These are phyloP conservation scores for Patiria miniata DNA, from an alignment of 35 echinoderm and acorn worm species.

Conservation along the genomic window DNA sequence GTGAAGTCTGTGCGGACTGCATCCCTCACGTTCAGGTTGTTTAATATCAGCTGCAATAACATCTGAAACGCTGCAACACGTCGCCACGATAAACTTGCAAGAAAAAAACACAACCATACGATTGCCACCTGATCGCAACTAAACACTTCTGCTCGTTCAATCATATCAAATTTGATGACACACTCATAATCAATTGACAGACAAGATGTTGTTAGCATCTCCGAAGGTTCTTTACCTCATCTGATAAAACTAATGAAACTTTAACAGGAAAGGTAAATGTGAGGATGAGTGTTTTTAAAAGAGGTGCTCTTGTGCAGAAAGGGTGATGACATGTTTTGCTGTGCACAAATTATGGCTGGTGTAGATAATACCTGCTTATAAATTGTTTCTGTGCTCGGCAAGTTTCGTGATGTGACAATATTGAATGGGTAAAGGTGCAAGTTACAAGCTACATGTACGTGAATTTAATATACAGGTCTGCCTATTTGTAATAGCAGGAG, in stretches of 20 bases:
- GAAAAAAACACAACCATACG: no score
- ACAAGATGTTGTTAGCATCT: no score
- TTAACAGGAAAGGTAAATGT: not conserved
- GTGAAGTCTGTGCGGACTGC: no score
- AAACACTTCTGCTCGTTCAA: no score
- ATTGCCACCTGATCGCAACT: no score
- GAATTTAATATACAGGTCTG: no score
- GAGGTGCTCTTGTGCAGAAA: slow-evolving; percentile 16
- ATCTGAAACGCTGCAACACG: not conserved
- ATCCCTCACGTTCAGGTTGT: no score
- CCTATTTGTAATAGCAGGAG: no score
- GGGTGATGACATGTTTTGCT: not conserved
- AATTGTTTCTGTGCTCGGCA: not conserved
- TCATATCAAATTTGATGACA: no score
- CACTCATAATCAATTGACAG: no score
- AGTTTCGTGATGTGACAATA: not conserved
- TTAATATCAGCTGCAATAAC: slow-evolving; percentile 12
- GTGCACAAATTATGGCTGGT: slow-evolving; percentile 3
- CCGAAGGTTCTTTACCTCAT: no score
- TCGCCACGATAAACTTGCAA: not conserved
- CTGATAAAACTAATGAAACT: no score
- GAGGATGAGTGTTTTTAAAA: not conserved
- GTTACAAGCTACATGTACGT: not conserved
- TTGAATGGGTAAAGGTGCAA: not conserved
- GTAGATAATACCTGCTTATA: not conserved